Evolutionary conservation across 2,888 invertebrate species (phyloP).

Genomic region (Acanthococcus lagerstroemiae): DNA sequence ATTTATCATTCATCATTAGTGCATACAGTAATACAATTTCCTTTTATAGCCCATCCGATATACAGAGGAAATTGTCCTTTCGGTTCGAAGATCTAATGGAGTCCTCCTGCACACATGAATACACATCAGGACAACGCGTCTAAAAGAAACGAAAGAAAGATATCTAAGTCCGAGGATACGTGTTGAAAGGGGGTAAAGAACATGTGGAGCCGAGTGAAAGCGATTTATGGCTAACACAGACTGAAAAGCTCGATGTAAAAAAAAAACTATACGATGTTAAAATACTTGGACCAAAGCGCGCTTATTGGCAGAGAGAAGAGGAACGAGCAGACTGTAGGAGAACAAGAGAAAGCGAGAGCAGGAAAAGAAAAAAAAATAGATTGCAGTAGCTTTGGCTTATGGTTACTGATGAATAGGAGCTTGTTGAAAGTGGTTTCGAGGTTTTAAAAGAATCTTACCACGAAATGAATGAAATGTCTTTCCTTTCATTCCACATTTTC

Average conservation of each 20-base stretch:
- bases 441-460: conserved; percentile 14
- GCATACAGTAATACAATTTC: too few relatives aligned
- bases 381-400: conserved; percentile 5
- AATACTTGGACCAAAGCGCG: neutral
- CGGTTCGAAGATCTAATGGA: too few relatives aligned
- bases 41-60: too few relatives aligned
- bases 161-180: neutral
- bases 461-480: conserved; percentile 21
- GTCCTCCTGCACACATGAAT: too few relatives aligned
- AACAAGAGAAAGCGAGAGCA: neutral
- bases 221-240: conserved; percentile 17
- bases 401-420: conserved; percentile 21
- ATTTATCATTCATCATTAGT: too few relatives aligned
- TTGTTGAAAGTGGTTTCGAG: conserved; percentile 16
- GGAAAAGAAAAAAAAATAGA: neutral
- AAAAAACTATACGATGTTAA: conserved; percentile 6
- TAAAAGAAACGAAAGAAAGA: neutral
- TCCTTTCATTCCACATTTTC: neutral
- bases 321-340: neutral
- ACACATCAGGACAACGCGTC: neutral
- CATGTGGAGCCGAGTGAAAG: conserved; percentile 18
- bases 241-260: neutral
- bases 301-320: neutral
- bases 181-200: neutral
- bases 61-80: too few relatives aligned